Base-by-base conservation (phyloP, 2,888 invertebrate species). In the Drosophila lacicola region DNA sequence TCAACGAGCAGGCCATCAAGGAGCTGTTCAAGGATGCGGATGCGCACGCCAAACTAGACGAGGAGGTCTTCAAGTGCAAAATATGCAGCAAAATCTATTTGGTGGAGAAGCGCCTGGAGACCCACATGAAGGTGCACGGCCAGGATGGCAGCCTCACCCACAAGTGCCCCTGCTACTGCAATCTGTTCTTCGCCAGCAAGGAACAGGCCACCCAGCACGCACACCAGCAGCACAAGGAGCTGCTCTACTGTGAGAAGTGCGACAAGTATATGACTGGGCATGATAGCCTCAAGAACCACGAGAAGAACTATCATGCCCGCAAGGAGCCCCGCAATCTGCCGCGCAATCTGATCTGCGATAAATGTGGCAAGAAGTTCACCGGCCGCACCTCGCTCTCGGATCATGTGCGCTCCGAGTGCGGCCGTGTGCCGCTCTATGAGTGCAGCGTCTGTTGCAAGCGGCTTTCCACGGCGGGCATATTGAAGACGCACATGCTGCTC, bases 361-460 rank as follows among this genome's bases (percentile, higher is more conserved):
- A 92, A 55, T 92, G 92, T 47, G 92, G 91, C 6, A 92, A 92
- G 61, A 92, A 90, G 37, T 92, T 91, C 51, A 81, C 87, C 9
- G 91, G 91, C 2, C 93, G 93, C 73, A 91, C 92, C 0, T 90
- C 92, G 0, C 80, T 94, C 2, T 89, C 89, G 8, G 91, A 91
- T 68, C 94, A 94, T 53, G 92, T 93, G 41, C 90, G 92, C 17
- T 92, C 92, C 13, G 92, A 93, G 58, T 94, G 94, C 74, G 92
- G 93, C 0, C 85, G 89, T 4, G 75, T 90, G 34, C 92, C 92
- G 0, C 80, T 92, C 0, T 92, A 93, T 61, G 88, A 90, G 50
- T 93, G 93, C 74, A 74, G 89, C 11, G 79, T 91, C 8, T 94
- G 94, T 65, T 86, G 90, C 10, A 93, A 93, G 66, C 87, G 87